These are phyloP conservation scores for Catharus ustulatus DNA, from an alignment of 2,797 vertebrate species.

Conservation along the genomic window DNA sequence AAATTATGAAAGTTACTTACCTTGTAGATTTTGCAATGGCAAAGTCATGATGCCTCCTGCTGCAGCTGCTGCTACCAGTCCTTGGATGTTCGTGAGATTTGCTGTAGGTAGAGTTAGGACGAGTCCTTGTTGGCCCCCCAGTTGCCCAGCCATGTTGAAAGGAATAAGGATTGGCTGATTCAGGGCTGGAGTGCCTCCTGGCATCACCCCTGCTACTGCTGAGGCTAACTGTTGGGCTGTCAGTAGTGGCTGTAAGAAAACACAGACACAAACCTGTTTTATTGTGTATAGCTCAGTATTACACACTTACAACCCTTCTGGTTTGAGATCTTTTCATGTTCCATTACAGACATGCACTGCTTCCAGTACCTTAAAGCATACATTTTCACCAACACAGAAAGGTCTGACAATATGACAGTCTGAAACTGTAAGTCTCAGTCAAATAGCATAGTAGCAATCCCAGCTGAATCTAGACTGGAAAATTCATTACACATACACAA, in stretches of 20 bases:
- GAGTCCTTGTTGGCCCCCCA: conserved; percentile 96
- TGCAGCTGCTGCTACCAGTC: conserved; percentile 96
- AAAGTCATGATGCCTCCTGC: conserved; percentile 98
- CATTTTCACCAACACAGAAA: neutral
- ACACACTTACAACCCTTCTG: neutral
- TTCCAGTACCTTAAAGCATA: neutral
- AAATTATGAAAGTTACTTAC: conserved; percentile 72
- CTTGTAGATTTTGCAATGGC: conserved; percentile 99
- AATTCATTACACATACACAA: neutral
- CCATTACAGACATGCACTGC: neutral
- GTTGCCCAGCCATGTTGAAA: conserved; percentile 95
- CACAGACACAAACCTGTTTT: neutral
- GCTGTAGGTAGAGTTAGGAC: conserved; percentile 95
- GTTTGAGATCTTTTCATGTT: neutral
- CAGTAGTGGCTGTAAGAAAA: conserved; percentile 87
- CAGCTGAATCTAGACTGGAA: neutral
- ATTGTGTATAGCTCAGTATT: neutral
- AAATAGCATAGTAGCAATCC: neutral
- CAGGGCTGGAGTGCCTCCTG: conserved; percentile 87
- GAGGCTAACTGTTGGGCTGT: conserved; percentile 96
- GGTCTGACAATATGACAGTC: neutral
- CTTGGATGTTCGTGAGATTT: conserved; percentile 93
- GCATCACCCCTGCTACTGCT: conserved; percentile 94
- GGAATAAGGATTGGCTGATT: conserved; percentile 99
- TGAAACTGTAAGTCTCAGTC: neutral